Base-by-base conservation (phyloP, 1,140 invertebrate genomes). In the Laodelphax striatellus region DNA sequence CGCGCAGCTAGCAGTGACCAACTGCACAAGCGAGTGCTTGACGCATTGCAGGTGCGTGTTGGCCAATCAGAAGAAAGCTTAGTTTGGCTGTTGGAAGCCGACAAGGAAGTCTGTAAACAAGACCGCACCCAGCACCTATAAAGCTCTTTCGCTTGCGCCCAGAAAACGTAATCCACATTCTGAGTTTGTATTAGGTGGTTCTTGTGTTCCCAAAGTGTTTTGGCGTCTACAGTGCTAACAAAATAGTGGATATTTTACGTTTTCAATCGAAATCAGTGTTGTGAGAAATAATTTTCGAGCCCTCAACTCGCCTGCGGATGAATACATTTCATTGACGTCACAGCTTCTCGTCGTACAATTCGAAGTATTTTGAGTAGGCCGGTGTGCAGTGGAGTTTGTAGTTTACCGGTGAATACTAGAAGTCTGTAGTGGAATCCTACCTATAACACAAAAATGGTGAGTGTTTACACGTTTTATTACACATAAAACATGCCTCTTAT, bases 11-110 rank as follows among this genome's bases (percentile, higher is more conserved):
- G 21, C 46, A 50, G 21, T 22, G 46, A 50, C 52, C 24, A 24
- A 54, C 52, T 55, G 52, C 52, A 55, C 59, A 60, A 21, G 17
- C 59, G 52, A 56, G 57, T 28, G 62, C 74, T 80, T 86, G 84
- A 85, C 85, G 85, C 85, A 87, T 86, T 87, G 85, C 85, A 86
- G 85, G 84, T 86, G 81, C 79, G 79, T 78, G 76, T 71, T 76
- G 77, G 78, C 84, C 84, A 85, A 86, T 86, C 80, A 73, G 71
- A 73, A 60, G 24, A 42, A 58, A 64, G 62, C 66, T 66, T 64
- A 66, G 64, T 61, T 63, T 58, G 62, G 63, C 65, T 60, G 65
- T 65, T 63, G 63, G 64, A 61, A 66, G 64, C 61, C 63, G 64
- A 64, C 66, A 68, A 70, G 67, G 67, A 70, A 70, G 77, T 78